phyloP scores from a whole-genome alignment of 2,888 invertebrate genomes.

The Leptogaster cylindrica region DNA sequence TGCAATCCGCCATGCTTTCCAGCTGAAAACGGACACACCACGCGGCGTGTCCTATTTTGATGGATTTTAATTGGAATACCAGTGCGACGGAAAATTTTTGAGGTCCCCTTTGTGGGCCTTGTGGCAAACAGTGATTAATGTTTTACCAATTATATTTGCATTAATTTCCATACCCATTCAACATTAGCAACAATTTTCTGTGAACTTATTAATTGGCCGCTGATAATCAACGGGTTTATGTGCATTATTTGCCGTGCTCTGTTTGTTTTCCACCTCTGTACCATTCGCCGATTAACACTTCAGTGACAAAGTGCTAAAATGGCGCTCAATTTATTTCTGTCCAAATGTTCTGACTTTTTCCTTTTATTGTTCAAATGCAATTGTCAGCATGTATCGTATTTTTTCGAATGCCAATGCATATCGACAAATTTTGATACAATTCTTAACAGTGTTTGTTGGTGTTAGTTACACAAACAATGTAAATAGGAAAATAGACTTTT shows the following conservation, averaged over 20 bases:
- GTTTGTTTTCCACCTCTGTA: slow-evolving; percentile 15
- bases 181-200: slow-evolving; percentile 39
- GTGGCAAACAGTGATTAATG: slow-evolving; percentile 35
- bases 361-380: background rate
- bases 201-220: slow-evolving; percentile 42
- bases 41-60: background rate
- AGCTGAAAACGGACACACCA: background rate
- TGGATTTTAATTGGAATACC: background rate
- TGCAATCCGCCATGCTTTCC: background rate
- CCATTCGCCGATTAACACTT: slow-evolving; percentile 28
- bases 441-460: no score
- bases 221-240: slow-evolving; percentile 16
- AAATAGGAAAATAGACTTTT: no score
- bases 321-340: slow-evolving; percentile 40
- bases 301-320: slow-evolving; percentile 34
- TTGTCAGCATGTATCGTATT: no score
- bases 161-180: slow-evolving; percentile 41
- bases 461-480: no score
- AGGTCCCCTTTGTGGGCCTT: background rate
- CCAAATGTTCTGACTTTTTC: background rate
- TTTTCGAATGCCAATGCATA: no score
- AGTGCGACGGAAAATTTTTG: background rate
- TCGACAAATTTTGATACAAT: no score
- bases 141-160: no score
- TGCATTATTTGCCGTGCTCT: background rate